Base-by-base conservation (phyloP, 2,113 vertebrate genomes). In the Ctenomys sociabilis region DNA sequence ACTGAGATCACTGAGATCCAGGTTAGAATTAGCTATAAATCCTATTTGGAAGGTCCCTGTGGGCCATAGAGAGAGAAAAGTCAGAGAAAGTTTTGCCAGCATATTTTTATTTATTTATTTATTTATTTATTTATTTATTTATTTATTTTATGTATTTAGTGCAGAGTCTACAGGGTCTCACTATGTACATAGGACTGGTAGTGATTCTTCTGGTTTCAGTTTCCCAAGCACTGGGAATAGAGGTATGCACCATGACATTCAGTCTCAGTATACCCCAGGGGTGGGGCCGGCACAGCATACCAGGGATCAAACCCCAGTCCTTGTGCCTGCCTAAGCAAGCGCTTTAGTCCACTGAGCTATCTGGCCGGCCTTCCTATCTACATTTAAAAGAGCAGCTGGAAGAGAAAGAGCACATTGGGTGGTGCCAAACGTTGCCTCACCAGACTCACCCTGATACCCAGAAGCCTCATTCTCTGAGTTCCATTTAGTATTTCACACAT, bases 1-100 rank as follows among this genome's bases (percentile, higher is more conserved):
- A 52, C 30, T 80, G 73, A 94, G 40, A 93, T 73, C 19, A 52
- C 30, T 80, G 73, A 94, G 40, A 93, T 73, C 19, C 54, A 80
- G 63, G 3, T 59, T 73, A 75, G 64, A 12, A 40, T 52, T 11
- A 66, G 45, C 26, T 82, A 80, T 66, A 68, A 92, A 82, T 90
- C 63, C 54, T 94, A 12, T 70, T 93, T 86, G 22, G 35, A 45
- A 81, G 7, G 35, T 61, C 61, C 7, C 73, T 16, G 7, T n/a
- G 45, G 30, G 28, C 7, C 24, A 61, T 52, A 3, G 7, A 59
- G 24, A 90, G 5, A 49, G 24, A 90, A 12, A 49, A 81, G 22
- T 10, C 8, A 16, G 21, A 32, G 16, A 95, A 68, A 95, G 52
- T 85, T 43, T 63, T 91, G 37, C 57, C 57, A 73, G 37, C 66